Evolutionary conservation across 2,888 invertebrate species (phyloP).

Genomic region (Ligdia adustata): DNA sequence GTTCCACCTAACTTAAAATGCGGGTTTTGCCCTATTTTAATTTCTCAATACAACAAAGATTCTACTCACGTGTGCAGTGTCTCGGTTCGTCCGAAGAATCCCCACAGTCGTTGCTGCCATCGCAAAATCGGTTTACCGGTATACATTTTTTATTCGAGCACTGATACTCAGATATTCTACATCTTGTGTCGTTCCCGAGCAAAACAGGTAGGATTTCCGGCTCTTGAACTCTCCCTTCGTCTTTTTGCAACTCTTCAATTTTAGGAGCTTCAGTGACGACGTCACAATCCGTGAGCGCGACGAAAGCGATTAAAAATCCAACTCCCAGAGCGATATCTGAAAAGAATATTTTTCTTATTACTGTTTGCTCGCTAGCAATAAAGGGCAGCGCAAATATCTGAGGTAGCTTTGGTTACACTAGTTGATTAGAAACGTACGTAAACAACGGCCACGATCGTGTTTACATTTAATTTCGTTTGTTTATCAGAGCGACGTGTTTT

Average conservation of each 20-base stretch:
- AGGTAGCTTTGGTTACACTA: conserved; percentile 39
- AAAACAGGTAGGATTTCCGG: conserved; percentile 71
- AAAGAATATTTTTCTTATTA: conserved; percentile 58
- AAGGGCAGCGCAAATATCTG: conserved; percentile 36
- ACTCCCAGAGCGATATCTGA: conserved; percentile 58
- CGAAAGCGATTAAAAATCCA: conserved; percentile 55
- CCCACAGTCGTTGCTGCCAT: conserved; percentile 91
- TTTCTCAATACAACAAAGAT: conserved; percentile 10
- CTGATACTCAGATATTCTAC: conserved; percentile 87
- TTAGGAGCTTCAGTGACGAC: conserved; percentile 52
- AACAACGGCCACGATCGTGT: conserved; percentile 49
- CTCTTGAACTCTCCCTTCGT: conserved; percentile 59
- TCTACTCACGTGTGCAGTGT: conserved; percentile 91
- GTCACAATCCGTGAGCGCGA: conserved; percentile 66
- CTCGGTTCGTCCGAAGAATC: conserved; percentile 92
- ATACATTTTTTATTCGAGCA: conserved; percentile 88
- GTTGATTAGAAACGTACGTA: conserved; percentile 57
- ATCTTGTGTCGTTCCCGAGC: conserved; percentile 78
- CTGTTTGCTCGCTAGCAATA: conserved; percentile 21
- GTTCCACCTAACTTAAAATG: conserved; percentile 6
- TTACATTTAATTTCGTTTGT: conserved; percentile 60
- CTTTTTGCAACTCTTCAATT: conserved; percentile 52
- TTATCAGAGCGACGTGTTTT: conserved; percentile 27
- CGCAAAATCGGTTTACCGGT: conserved; percentile 89
- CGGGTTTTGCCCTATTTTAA: conserved; percentile 9